Evolutionary conservation across 1,140 invertebrate species (phyloP).

Genomic region (Zaprionus camerounensis): DNA sequence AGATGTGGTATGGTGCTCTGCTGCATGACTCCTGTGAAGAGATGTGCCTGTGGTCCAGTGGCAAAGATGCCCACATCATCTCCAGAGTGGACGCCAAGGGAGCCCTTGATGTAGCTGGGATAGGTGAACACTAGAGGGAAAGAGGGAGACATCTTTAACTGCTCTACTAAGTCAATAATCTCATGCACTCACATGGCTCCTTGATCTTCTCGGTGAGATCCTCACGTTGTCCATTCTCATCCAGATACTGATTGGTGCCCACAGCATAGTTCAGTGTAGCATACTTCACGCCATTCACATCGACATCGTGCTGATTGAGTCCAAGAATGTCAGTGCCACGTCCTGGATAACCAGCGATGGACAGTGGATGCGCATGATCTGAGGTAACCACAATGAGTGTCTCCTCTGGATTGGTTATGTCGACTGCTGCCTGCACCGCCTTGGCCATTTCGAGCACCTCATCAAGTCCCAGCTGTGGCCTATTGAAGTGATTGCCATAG

Average conservation of each 20-base stretch:
- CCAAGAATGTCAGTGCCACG: slow-evolving; percentile 89
- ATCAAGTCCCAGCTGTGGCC: slow-evolving; percentile 87
- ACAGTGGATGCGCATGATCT: slow-evolving; percentile 89
- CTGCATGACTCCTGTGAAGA: slow-evolving; percentile 91
- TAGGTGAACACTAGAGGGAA: slow-evolving; percentile 73
- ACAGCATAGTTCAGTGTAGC: slow-evolving; percentile 88
- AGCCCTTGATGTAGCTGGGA: slow-evolving; percentile 84
- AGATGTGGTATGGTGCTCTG: slow-evolving; percentile 91
- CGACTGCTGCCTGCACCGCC: slow-evolving; percentile 87
- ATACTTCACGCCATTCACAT: slow-evolving; percentile 85
- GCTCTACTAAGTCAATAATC: not conserved
- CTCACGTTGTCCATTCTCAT: slow-evolving; percentile 61
- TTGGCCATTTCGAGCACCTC: slow-evolving; percentile 89
- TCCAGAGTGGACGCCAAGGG: slow-evolving; percentile 87
- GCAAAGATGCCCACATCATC: slow-evolving; percentile 89
- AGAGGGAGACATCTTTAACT: not conserved
- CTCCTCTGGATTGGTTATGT: slow-evolving; percentile 86
- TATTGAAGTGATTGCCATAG: slow-evolving; percentile 88
- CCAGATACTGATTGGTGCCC: slow-evolving; percentile 86
- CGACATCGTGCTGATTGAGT: slow-evolving; percentile 61
- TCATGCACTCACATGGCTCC: slow-evolving; percentile 28
- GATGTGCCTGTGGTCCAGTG: slow-evolving; percentile 86
- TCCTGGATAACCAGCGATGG: slow-evolving; percentile 88
- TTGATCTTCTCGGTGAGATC: slow-evolving; percentile 52
- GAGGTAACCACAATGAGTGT: slow-evolving; percentile 89